Evolutionary conservation across 2,888 invertebrate species (phyloP).

Genomic region (Erebia palarica): DNA sequence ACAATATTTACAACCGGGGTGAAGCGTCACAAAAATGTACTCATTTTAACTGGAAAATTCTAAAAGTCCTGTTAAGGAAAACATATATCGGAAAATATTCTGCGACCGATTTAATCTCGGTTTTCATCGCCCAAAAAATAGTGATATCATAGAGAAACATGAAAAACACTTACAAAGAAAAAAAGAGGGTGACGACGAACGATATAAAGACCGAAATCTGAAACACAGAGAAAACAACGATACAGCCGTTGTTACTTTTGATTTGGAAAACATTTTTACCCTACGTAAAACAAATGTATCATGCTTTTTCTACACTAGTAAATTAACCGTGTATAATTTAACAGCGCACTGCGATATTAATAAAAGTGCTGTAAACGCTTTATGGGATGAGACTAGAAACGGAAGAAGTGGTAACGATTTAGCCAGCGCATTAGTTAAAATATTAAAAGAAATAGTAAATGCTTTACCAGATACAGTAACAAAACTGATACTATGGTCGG

Average conservation of each 20-base stretch:
- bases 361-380: conserved; percentile 5
- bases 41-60: too few relatives aligned
- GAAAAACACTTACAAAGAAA: background rate
- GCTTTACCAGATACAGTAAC: background rate
- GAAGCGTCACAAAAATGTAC: too few relatives aligned
- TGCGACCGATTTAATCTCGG: background rate
- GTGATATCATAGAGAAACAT: background rate
- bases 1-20: background rate
- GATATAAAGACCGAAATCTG: background rate
- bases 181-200: background rate
- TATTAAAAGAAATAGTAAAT: background rate
- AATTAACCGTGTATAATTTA: conserved; percentile 1
- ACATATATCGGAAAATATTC: too few relatives aligned
- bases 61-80: too few relatives aligned
- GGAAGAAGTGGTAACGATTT: background rate
- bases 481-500: background rate
- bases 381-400: conserved; percentile 2
- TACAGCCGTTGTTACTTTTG: conserved; percentile 1
- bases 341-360: conserved; percentile 1
- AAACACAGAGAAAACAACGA: background rate
- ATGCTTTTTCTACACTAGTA: conserved; percentile 1
- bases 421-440: background rate
- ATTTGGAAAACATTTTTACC: too few relatives aligned
- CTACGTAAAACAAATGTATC: background rate
- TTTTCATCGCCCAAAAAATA: conserved; percentile 1